A percentile compares a stretch with the other conserved stretches of the same genome.
phyloP scores from a whole-genome alignment of 2,797 vertebrate genomes.

The Fistularia commersonii region DNA sequence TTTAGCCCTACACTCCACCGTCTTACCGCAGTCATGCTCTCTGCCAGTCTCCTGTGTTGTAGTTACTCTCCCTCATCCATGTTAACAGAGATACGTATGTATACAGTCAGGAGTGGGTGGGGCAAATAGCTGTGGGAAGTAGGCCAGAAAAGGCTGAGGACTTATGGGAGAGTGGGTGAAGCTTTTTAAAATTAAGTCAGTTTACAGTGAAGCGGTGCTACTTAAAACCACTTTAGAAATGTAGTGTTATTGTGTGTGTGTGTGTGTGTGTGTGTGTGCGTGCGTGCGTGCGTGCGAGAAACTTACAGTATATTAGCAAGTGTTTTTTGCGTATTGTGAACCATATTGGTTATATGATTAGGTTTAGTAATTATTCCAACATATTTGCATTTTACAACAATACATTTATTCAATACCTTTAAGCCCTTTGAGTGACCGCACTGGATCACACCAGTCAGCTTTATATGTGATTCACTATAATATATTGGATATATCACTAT shows the following conservation, averaged over 20 bases:
- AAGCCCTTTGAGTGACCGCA: too few species aligned
- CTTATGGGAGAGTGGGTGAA: constrained; percentile 64
- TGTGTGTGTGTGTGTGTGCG: too few species aligned
- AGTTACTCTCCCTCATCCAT: constrained; percentile 43
- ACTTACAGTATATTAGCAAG: too few species aligned
- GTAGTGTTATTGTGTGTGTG: background rate
- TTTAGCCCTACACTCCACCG: constrained; percentile 51
- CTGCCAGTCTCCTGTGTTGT: constrained; percentile 10
- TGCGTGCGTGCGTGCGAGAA: too few species aligned
- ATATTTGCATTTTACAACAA: too few species aligned
- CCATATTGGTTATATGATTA: too few species aligned
- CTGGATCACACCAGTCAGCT: too few species aligned
- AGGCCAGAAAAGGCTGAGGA: constrained; percentile 63
- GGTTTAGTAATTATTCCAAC: too few species aligned
- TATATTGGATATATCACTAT: too few species aligned
- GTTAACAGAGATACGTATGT: constrained; percentile 38
- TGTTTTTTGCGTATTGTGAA: too few species aligned
- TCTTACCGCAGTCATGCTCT: constrained; percentile 43
- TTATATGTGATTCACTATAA: too few species aligned
- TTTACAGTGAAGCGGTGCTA: constrained; percentile 37
- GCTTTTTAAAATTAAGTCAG: constrained; percentile 65
- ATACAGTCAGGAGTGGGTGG: constrained; percentile 42
- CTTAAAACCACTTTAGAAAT: constrained; percentile 57
- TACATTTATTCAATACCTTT: too few species aligned
- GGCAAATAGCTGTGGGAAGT: constrained; percentile 53